These are phyloP conservation scores for Schizopygopsis malacanthus DNA, from an alignment of 2,797 vertebrate species.

Conservation along the genomic window DNA sequence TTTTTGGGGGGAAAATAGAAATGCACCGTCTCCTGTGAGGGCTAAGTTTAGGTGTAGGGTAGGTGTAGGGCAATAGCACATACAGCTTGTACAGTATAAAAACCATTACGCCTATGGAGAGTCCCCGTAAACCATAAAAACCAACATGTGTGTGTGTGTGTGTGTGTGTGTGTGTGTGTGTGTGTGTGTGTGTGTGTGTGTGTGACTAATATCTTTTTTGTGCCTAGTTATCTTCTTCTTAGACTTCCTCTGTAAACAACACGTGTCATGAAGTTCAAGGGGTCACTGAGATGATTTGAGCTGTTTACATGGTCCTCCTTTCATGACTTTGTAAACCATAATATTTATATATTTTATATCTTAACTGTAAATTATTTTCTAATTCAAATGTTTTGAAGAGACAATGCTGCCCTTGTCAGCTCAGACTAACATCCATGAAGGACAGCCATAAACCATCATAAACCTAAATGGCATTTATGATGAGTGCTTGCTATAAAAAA, in stretches of 20 bases:
- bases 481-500: slow-evolving; percentile 2
- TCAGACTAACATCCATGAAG: background rate
- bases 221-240: background rate
- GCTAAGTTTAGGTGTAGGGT: too few relatives aligned
- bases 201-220: background rate
- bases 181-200: too few relatives aligned
- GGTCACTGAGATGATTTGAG: background rate
- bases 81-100: too few relatives aligned
- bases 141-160: background rate
- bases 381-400: background rate
- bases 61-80: too few relatives aligned
- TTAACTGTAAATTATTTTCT: background rate
- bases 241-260: background rate
- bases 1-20: too few relatives aligned
- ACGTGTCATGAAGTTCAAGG: background rate
- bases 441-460: background rate
- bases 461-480: background rate
- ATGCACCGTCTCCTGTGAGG: too few relatives aligned
- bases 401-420: background rate
- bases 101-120: too few relatives aligned
- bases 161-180: background rate
- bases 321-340: background rate
- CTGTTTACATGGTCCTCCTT: background rate
- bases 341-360: background rate
- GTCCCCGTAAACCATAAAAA: too few relatives aligned